Percentiles rank a stretch among this genome's conserved stretches.
phyloP scores from a whole-genome alignment of 1,140 invertebrate genomes.

The Adelges cooleyi region DNA sequence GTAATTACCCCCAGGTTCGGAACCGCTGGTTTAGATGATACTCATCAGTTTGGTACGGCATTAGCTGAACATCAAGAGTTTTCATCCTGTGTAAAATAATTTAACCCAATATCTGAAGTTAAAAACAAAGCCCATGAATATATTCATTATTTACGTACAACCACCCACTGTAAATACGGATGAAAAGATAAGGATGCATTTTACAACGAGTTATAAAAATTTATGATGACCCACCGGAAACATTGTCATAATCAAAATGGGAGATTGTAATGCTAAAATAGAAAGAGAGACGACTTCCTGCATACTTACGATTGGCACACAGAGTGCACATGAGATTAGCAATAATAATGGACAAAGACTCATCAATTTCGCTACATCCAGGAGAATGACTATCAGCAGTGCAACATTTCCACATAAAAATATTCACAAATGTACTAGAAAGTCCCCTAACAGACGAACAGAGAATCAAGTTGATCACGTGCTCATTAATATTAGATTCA shows the following conservation, averaged over 20 bases:
- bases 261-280: constrained; percentile 12
- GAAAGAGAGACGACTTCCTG: constrained; percentile 16
- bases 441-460: background rate
- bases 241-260: background rate
- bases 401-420: constrained; percentile 19
- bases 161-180: background rate
- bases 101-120: background rate
- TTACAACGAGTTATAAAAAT: background rate
- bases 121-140: constrained; percentile 4
- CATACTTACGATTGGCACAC: constrained; percentile 34
- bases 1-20: too few species aligned
- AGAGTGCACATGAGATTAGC: constrained; percentile 33
- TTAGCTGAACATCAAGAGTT: background rate
- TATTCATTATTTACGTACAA: background rate
- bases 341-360: constrained; percentile 32
- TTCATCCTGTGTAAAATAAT: background rate
- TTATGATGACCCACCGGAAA: background rate
- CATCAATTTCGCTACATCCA: constrained; percentile 29
- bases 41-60: background rate
- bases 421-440: constrained; percentile 26
- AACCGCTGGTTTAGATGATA: constrained; percentile 10
- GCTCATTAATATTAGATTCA: background rate
- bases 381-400: constrained; percentile 29
- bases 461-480: constrained; percentile 3
- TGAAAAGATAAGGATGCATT: background rate